Conservation (phyloP, 2,113 vertebrate species). For the Plectropomus leopardus region DNA sequence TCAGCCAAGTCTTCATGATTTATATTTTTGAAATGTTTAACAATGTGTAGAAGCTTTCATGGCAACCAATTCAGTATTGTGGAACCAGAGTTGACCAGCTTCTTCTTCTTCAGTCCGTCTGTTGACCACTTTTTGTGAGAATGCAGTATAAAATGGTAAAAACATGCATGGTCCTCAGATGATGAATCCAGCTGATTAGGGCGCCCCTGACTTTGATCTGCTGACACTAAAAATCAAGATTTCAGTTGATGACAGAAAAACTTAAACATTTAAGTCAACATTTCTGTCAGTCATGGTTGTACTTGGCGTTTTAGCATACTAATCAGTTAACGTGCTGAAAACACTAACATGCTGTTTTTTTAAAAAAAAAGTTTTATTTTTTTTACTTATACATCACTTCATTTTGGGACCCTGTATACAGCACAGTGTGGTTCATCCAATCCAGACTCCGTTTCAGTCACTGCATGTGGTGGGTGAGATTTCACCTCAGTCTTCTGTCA, state of each 20-base stretch:
- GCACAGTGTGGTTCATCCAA: neutral
- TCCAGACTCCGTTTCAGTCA: neutral
- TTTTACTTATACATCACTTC: neutral
- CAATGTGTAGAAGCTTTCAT: no score
- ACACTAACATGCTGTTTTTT: no score
- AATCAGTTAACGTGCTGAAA: neutral
- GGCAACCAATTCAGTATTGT: no score
- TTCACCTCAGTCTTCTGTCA: conserved; percentile 22
- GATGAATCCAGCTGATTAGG: neutral
- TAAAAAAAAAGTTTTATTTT: neutral
- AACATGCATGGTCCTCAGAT: neutral
- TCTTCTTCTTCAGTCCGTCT: no score
- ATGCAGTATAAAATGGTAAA: neutral
- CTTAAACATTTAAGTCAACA: neutral
- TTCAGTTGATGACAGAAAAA: no score
- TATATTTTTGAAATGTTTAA: no score
- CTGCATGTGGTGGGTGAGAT: conserved; percentile 26
- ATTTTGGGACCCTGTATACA: neutral
- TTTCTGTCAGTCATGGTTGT: neutral
- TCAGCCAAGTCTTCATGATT: no score
- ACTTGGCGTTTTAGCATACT: neutral
- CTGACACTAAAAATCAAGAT: neutral
- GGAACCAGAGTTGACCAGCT: no score
- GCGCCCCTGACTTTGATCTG: neutral
- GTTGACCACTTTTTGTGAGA: neutral